Evolutionary conservation across 2,797 vertebrate species (phyloP).

Genomic region (Enteromius mattozi): DNA sequence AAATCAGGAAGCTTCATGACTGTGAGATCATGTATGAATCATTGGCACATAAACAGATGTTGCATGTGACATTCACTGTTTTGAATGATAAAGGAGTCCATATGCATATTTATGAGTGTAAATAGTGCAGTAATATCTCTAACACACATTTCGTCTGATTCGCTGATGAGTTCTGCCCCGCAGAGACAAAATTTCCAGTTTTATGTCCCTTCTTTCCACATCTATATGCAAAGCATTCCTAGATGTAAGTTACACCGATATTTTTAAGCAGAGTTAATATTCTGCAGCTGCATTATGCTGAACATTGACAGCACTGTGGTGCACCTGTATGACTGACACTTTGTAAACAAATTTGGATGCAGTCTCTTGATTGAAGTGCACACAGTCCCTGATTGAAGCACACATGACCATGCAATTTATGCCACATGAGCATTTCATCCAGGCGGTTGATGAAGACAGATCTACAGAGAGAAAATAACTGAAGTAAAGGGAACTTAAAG

Average conservation of each 20-base stretch:
- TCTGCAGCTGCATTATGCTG: not conserved
- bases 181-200: not conserved
- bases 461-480: constrained; percentile 36
- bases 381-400: constrained; percentile 15
- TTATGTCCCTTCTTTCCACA: not conserved
- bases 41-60: not conserved
- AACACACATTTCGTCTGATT: not conserved
- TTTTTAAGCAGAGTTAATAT: constrained; percentile 12
- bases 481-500: constrained; percentile 14
- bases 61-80: not conserved
- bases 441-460: constrained; percentile 26
- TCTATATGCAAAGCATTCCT: not conserved
- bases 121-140: not conserved
- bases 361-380: constrained; percentile 28
- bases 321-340: constrained; percentile 5
- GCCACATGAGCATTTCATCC: constrained; percentile 19
- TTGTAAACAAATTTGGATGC: constrained; percentile 26
- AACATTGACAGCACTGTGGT: not conserved
- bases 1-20: not conserved
- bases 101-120: not conserved
- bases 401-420: not conserved
- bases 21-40: not conserved
- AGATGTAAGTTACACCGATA: not conserved
- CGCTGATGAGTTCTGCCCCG: not conserved
- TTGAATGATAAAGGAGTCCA: not conserved